These are phyloP conservation scores for Colletes latitarsis DNA, from an alignment of 1,140 invertebrate genomes.

Conservation along the genomic window DNA sequence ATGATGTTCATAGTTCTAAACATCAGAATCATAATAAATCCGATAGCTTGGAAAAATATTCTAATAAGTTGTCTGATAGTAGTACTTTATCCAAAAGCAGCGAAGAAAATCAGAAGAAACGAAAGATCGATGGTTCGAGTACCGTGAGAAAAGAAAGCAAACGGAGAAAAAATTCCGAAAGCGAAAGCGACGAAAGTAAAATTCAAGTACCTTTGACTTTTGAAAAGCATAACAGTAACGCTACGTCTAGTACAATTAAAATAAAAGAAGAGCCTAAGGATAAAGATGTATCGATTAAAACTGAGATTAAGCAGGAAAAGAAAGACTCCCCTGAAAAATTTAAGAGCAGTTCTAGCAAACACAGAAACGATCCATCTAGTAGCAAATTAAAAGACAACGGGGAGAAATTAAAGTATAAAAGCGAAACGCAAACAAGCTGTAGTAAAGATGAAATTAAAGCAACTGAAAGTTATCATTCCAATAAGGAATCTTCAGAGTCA, in stretches of 20 bases:
- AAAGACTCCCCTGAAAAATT: constrained; percentile 40
- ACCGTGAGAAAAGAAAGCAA: constrained; percentile 49
- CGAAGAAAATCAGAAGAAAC: constrained; percentile 60
- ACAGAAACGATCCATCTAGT: constrained; percentile 40
- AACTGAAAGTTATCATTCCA: constrained; percentile 71
- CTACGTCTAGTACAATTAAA: constrained; percentile 28
- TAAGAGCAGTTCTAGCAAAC: constrained; percentile 42
- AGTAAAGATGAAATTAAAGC: constrained; percentile 72
- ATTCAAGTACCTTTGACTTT: constrained; percentile 9
- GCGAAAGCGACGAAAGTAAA: constrained; percentile 54
- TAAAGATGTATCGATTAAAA: constrained; percentile 45
- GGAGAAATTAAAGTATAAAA: constrained; percentile 53
- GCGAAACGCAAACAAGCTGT: constrained; percentile 45
- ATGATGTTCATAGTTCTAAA: constrained; percentile 29
- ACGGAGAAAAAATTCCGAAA: constrained; percentile 54
- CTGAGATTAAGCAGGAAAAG: constrained; percentile 45
- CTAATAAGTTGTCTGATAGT: constrained; percentile 38
- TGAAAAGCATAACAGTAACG: constrained; percentile 37
- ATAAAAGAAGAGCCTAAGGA: constrained; percentile 57
- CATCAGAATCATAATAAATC: constrained; percentile 16
- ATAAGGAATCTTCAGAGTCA: constrained; percentile 69
- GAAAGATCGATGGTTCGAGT: constrained; percentile 51
- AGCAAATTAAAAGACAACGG: constrained; percentile 62
- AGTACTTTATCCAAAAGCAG: constrained; percentile 31
- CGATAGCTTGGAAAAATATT: constrained; percentile 50